Conservation (phyloP, 2,888 invertebrate genomes). For the Coelogynopora nodosa region DNA sequence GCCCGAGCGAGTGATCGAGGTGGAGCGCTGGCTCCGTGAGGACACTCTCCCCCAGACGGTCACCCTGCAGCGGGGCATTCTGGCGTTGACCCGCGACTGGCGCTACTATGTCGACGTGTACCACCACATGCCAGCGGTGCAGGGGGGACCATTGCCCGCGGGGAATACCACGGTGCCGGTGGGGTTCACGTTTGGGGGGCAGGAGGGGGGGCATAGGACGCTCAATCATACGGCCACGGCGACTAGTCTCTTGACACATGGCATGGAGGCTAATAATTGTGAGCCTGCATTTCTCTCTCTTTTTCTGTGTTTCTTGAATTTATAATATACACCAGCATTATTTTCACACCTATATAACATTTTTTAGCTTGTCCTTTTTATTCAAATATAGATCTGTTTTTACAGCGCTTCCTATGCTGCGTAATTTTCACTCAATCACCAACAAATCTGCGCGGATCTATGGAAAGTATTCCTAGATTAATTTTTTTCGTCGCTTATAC, state of each 20-base stretch:
- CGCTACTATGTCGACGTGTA: conserved; percentile 38
- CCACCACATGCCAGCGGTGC: neutral
- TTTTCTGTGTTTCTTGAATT: no score
- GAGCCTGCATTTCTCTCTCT: neutral
- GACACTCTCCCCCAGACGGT: conserved; percentile 80
- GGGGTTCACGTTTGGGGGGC: neutral
- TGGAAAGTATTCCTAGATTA: no score
- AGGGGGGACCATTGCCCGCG: no score
- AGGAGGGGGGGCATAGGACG: neutral
- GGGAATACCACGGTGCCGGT: neutral
- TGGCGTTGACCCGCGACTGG: conserved; percentile 91
- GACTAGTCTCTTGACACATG: neutral
- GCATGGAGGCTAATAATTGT: neutral
- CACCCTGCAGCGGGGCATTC: conserved; percentile 84
- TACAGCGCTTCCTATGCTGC: no score
- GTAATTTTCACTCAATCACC: no score
- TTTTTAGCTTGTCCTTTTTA: no score
- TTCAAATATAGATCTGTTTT: no score
- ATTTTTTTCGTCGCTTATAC: no score
- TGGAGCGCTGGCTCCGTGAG: conserved; percentile 61
- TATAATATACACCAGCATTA: no score
- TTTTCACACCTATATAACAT: no score
- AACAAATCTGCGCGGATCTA: no score
- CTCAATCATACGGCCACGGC: neutral
- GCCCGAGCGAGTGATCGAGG: neutral